phyloP scores from a whole-genome alignment of 2,888 invertebrate genomes.

The Cetonia aurata region DNA sequence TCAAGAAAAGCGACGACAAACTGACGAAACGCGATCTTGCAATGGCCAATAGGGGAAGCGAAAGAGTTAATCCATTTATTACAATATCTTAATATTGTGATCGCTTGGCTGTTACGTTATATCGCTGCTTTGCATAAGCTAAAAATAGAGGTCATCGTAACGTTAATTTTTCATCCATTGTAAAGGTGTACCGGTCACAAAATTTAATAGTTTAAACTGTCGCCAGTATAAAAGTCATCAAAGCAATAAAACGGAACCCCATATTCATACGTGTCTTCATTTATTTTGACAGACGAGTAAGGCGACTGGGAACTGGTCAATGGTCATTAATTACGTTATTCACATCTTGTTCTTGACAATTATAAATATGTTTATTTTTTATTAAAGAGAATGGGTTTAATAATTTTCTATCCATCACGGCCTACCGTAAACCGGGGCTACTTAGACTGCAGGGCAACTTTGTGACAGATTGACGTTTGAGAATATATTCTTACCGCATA shows the following conservation, averaged over 20 bases:
- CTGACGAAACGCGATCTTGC: conserved; percentile 47
- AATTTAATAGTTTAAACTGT: conserved; percentile 34
- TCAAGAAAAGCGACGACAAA: conserved; percentile 52
- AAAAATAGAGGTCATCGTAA: conserved; percentile 55
- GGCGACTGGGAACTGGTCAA: background rate
- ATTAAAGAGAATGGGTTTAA: background rate
- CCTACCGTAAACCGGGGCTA: too few species aligned
- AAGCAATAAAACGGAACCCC: conserved; percentile 48
- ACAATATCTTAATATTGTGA: conserved; percentile 62
- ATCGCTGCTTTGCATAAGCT: conserved; percentile 60
- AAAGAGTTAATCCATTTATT: conserved; percentile 59
- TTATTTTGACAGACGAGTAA: background rate
- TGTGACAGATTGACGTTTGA: too few species aligned
- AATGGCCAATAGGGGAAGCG: conserved; percentile 43
- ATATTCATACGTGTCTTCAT: conserved; percentile 53
- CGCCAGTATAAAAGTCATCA: too few species aligned
- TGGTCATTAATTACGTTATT: background rate
- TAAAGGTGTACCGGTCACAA: conserved; percentile 57
- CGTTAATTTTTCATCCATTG: conserved; percentile 63
- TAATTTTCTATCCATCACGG: too few species aligned
- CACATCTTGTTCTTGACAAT: background rate
- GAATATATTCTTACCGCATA: too few species aligned
- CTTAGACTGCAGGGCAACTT: too few species aligned
- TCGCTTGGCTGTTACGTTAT: conserved; percentile 57
- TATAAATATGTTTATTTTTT: background rate